Percentiles rank a stretch among this genome's conserved stretches.
Conservation (phyloP, 2,113 vertebrate genomes). For the Octodon degus region DNA sequence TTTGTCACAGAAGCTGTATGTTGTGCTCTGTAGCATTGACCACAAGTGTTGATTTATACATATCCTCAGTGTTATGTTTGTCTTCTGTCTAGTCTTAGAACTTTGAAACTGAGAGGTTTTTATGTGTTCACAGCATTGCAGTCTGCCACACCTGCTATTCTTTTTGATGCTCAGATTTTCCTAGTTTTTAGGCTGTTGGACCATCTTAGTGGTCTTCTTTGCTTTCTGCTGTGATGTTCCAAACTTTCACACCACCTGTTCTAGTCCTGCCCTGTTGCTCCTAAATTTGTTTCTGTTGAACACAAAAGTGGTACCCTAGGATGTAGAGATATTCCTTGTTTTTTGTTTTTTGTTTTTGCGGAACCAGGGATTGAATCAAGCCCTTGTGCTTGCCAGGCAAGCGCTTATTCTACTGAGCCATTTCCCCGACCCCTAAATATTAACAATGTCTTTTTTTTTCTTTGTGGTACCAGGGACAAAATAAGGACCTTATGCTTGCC, state of each 20-base stretch:
- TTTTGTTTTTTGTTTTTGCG: neutral
- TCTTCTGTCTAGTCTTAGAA: constrained; percentile 2
- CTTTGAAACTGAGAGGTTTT: neutral
- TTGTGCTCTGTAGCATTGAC: constrained; percentile 20
- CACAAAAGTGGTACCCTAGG: neutral
- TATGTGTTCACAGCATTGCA: constrained; percentile 51
- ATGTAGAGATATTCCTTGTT: neutral
- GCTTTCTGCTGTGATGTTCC: constrained; percentile 17
- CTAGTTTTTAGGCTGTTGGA: neutral
- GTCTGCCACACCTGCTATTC: neutral
- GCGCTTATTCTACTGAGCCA: too few species aligned
- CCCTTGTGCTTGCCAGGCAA: too few species aligned
- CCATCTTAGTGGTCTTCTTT: constrained; percentile 23
- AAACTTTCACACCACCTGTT: neutral
- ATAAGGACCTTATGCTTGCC: too few species aligned
- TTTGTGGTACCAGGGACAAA: too few species aligned
- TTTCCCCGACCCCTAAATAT: too few species aligned
- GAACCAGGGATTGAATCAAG: too few species aligned
- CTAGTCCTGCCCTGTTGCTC: constrained; percentile 2
- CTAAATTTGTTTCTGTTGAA: neutral
- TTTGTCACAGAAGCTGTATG: constrained; percentile 5
- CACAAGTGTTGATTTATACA: neutral
- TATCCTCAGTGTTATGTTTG: constrained; percentile 22
- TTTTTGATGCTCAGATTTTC: neutral
- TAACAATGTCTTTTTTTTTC: too few species aligned